Conservation (phyloP, 2,888 invertebrate genomes). For the Noctua fimbriata region DNA sequence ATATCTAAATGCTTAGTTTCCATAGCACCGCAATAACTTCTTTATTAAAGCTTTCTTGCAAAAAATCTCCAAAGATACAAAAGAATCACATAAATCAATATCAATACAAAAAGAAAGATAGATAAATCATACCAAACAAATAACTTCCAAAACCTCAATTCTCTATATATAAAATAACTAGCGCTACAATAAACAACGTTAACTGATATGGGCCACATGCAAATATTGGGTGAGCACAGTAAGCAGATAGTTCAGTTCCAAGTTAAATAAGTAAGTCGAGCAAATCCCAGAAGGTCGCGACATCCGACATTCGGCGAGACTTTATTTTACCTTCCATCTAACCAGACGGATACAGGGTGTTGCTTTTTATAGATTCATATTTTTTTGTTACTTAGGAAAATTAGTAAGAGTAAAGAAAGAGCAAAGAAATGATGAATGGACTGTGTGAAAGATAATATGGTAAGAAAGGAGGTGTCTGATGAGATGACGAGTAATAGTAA, state of each 20-base stretch:
- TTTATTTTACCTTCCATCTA: constrained; percentile 85
- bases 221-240: constrained; percentile 79
- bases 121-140: not conserved
- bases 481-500: too few species aligned
- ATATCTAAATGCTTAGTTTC: not conserved
- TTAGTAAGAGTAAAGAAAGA: too few species aligned
- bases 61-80: not conserved
- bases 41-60: not conserved
- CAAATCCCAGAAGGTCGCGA: constrained; percentile 87
- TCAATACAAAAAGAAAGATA: not conserved
- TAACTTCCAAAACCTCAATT: not conserved
- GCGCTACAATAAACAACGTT: constrained; percentile 56
- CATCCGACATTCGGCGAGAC: constrained; percentile 86
- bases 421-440: too few species aligned
- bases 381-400: not conserved
- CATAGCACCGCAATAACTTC: not conserved
- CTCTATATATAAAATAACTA: constrained; percentile 33
- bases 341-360: constrained; percentile 77
- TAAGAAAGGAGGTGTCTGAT: too few species aligned
- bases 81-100: not conserved
- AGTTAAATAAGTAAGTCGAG: constrained; percentile 85
- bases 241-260: constrained; percentile 84
- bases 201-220: constrained; percentile 72
- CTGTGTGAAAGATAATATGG: too few species aligned
- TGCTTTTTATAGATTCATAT: constrained; percentile 8